Evolutionary conservation across 2,888 invertebrate species (phyloP), one percentile per base, ranked within the genome.

Genomic region (Anoncus sp.): DNA sequence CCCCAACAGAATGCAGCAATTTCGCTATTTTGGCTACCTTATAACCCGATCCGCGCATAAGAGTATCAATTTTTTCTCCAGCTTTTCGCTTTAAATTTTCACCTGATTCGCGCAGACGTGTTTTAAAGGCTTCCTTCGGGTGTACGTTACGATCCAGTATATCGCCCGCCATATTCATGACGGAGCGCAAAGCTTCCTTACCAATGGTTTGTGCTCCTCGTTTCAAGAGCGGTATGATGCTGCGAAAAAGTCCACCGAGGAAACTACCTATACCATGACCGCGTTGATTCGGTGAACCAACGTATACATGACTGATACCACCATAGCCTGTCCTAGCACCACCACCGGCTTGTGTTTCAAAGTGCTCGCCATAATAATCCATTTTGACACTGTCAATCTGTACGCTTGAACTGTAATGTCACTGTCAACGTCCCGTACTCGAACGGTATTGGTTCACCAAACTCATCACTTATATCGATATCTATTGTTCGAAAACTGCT

Each of bases 391-490:
- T 20, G 5, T 18, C 20, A 57, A 57, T 57, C 57, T 38, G 24
- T 20, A 57, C 38, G 57, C n/a, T 57, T 57, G 12, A 57, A 57
- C 57, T 57, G 57, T 18, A 57, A 27, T 16, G 57, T 57, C 12
- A 38, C 57, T 2, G 57, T 57, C 38, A 57, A 18, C 22, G 62
- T 62, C 16, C 62, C 62, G 22, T 16, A 24, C 62, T 62, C 45
- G 45, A 45, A 62, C 45, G 62, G 62, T 18, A 62, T 62, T 6
- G 31, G 9, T 4, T 62, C 10, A 14, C 62, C 45, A 14, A 40
- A 59, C 18, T 59, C 59, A 59, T 59, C 59, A 20, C 22, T 40
- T 59, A 59, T 59, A 59, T 59, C 40, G 38, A 59, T 59, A 14
- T 20, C 18, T 38, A 40, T 3, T 2, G 51, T 16, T 47, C 10